Conservation (phyloP, 2,113 vertebrate species). For the Mastomys natalensis region DNA sequence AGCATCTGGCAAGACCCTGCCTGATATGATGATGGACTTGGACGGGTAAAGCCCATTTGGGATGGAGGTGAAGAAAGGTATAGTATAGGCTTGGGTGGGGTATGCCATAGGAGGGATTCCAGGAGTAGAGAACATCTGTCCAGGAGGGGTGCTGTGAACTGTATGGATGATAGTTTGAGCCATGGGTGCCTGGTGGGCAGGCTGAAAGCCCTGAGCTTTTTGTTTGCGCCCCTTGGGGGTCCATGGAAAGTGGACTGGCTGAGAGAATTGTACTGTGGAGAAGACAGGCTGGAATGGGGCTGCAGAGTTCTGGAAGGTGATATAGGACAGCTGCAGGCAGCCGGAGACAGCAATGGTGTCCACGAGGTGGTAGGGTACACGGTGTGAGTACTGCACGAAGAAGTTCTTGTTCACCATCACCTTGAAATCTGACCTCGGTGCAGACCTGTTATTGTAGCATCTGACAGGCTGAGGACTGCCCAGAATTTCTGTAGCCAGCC, state of each 20-base stretch:
- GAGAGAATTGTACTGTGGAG: not conserved
- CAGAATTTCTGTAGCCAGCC: not conserved
- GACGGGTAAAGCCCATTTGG: constrained; percentile 85
- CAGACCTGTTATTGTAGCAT: not conserved
- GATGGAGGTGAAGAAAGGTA: constrained; percentile 87
- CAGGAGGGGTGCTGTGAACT: accelerated
- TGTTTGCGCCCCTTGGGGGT: constrained; percentile 4
- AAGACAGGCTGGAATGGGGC: not conserved
- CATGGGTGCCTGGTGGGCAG: accelerated
- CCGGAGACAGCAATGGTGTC: constrained; percentile 84
- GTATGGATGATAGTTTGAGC: not conserved
- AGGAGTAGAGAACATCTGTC: constrained; percentile 17
- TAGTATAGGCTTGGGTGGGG: not conserved
- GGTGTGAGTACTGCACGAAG: constrained; percentile 84
- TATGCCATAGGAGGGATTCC: not conserved
- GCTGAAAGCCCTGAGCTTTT: accelerated
- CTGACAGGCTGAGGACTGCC: not conserved
- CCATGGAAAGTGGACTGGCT: not conserved
- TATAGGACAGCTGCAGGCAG: constrained; percentile 81
- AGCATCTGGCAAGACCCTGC: constrained; percentile 80
- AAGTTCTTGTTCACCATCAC: constrained; percentile 86
- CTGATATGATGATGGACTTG: constrained; percentile 86
- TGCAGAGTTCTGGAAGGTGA: constrained; percentile 80
- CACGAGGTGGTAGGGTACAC: constrained; percentile 78
- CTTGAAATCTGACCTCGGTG: too few species aligned